A percentile compares a stretch with the other conserved stretches of the same genome.
These are phyloP conservation scores for Clinocottus analis DNA, from an alignment of 2,113 vertebrate species.

Conservation along the genomic window DNA sequence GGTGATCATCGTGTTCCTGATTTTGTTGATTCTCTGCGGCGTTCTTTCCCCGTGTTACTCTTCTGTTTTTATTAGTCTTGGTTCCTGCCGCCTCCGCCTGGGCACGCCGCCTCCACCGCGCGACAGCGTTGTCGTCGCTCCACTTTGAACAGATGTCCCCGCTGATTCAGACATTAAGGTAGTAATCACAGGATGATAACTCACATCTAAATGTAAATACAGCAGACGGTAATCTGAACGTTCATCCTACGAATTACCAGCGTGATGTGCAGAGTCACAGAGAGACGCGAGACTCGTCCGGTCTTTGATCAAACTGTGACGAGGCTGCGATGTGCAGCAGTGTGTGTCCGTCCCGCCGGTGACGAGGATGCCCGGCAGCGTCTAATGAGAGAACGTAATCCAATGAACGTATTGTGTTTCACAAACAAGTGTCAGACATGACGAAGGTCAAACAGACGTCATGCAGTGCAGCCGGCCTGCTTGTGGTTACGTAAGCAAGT, in stretches of 20 bases:
- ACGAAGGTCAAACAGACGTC: neutral
- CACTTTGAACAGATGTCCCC: constrained; percentile 4
- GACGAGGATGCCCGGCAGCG: neutral
- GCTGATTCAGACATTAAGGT: neutral
- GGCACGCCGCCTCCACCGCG: too few species aligned
- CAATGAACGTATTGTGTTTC: neutral
- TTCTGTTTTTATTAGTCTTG: constrained; percentile 5
- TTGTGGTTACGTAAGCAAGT: neutral
- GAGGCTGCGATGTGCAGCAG: neutral
- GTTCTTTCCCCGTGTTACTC: neutral
- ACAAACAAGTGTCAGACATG: neutral
- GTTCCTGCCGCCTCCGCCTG: neutral
- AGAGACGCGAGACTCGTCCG: neutral
- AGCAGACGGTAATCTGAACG: neutral
- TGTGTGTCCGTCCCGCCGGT: neutral
- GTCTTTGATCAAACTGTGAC: neutral
- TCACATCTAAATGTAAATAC: neutral
- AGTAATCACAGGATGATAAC: neutral
- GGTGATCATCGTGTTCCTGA: neutral
- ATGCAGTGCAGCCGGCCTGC: neutral
- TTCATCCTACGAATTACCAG: neutral
- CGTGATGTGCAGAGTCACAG: neutral
- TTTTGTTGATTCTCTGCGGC: neutral
- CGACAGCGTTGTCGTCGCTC: too few species aligned
- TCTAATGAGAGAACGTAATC: neutral